Evolutionary conservation across 2,113 vertebrate genomes (phyloP).

Genomic region (Kryptolebias marmoratus): DNA sequence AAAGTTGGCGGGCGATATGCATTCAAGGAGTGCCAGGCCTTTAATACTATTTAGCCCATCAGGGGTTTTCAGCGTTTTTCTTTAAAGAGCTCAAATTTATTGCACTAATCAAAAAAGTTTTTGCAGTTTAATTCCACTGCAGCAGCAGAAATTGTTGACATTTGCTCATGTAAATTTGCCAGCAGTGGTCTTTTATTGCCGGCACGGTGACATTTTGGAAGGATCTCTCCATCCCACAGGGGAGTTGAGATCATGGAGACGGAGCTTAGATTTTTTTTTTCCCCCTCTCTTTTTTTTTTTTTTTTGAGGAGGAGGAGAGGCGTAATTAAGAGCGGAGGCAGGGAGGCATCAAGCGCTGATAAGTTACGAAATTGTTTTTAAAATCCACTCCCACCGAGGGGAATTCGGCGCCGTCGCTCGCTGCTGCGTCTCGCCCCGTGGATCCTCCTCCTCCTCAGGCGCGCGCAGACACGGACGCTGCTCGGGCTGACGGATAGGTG

Average conservation of each 20-base stretch:
- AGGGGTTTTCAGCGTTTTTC: background rate
- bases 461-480: background rate
- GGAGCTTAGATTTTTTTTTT: constrained; percentile 31
- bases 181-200: constrained; percentile 51
- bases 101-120: constrained; percentile 1
- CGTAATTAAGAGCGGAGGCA: constrained; percentile 40
- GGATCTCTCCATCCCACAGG: constrained; percentile 33
- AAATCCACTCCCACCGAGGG: constrained; percentile 10
- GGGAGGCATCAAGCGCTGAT: constrained; percentile 9
- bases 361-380: constrained; percentile 12
- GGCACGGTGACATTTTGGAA: constrained; percentile 66
- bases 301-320: constrained; percentile 25
- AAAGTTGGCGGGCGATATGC: too few relatives aligned
- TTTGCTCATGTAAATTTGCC: constrained; percentile 71
- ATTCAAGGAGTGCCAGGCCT: too few relatives aligned
- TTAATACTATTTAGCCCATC: too few relatives aligned
- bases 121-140: constrained; percentile 3
- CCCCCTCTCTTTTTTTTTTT: background rate
- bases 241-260: constrained; percentile 41
- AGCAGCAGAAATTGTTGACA: constrained; percentile 52
- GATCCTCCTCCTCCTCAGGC: background rate
- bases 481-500: constrained; percentile 53
- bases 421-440: background rate
- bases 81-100: background rate
- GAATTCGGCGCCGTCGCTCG: constrained; percentile 3